Percentiles rank a stretch among this genome's conserved stretches.
phyloP scores from a whole-genome alignment of 1,140 invertebrate species.

The Odontomachus brunneus region DNA sequence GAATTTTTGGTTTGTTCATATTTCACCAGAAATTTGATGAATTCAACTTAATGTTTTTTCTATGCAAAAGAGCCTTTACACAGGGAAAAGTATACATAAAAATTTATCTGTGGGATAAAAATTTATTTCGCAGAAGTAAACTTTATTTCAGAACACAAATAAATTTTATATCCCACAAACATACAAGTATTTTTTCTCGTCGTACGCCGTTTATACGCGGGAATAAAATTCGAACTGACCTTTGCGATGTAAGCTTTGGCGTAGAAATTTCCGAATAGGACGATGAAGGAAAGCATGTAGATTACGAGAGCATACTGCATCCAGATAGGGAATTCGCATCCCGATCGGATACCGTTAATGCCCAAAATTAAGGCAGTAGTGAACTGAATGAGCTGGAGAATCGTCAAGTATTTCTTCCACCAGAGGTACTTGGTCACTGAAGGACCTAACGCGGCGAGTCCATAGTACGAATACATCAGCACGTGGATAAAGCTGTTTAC shows the following conservation, averaged over 20 bases:
- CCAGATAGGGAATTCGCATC: constrained; percentile 96
- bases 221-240: constrained; percentile 82
- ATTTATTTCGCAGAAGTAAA: too few species aligned
- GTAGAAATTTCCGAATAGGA: constrained; percentile 97
- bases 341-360: constrained; percentile 92
- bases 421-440: constrained; percentile 92
- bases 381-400: constrained; percentile 95
- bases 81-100: too few species aligned
- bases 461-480: constrained; percentile 97
- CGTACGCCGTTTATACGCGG: too few species aligned
- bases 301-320: constrained; percentile 96
- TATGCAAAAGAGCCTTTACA: too few species aligned
- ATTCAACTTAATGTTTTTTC: too few species aligned
- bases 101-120: too few species aligned
- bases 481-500: constrained; percentile 97
- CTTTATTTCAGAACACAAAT: too few species aligned
- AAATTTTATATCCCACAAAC: too few species aligned
- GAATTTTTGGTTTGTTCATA: too few species aligned
- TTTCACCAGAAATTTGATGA: too few species aligned
- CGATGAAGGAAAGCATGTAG: constrained; percentile 96
- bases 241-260: constrained; percentile 92
- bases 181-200: too few species aligned
- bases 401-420: constrained; percentile 98
- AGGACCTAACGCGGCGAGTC: constrained; percentile 93
- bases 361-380: constrained; percentile 93